Conservation (phyloP, 1,140 invertebrate genomes). For the Solenopsis fugax region DNA sequence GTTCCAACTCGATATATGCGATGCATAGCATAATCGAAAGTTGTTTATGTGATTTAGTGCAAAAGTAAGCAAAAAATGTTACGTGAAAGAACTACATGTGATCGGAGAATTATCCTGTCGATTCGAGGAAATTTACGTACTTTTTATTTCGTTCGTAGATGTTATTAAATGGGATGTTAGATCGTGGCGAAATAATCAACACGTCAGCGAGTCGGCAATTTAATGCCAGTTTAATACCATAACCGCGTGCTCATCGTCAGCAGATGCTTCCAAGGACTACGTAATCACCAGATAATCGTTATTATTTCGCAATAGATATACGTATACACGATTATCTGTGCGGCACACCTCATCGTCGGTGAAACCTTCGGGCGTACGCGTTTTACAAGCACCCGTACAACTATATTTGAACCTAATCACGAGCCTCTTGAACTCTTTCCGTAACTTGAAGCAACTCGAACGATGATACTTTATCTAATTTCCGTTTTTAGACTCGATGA, state of each 20-base stretch:
- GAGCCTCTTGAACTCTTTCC: constrained; percentile 7
- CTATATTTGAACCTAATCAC: constrained; percentile 55
- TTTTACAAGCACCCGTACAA: background rate
- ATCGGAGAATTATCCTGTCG: background rate
- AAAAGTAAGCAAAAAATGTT: background rate
- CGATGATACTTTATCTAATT: constrained; percentile 40
- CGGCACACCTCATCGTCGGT: constrained; percentile 36
- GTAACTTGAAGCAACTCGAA: background rate
- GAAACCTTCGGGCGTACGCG: constrained; percentile 22
- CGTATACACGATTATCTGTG: constrained; percentile 35
- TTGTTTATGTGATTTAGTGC: background rate
- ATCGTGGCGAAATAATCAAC: constrained; percentile 37
- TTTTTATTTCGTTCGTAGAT: constrained; percentile 11
- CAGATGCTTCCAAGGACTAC: constrained; percentile 66
- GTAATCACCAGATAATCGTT: constrained; percentile 69
- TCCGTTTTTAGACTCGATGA: constrained; percentile 28
- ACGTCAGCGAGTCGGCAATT: constrained; percentile 29
- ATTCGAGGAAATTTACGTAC: background rate
- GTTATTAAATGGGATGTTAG: constrained; percentile 30
- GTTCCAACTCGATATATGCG: too few relatives aligned
- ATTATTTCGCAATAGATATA: constrained; percentile 69
- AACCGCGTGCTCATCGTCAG: constrained; percentile 1
- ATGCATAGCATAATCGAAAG: background rate
- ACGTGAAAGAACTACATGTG: background rate
- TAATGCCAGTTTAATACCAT: constrained; percentile 49